Evolutionary conservation across 2,888 invertebrate genomes (phyloP).

Genomic region (Apamea crenata): DNA sequence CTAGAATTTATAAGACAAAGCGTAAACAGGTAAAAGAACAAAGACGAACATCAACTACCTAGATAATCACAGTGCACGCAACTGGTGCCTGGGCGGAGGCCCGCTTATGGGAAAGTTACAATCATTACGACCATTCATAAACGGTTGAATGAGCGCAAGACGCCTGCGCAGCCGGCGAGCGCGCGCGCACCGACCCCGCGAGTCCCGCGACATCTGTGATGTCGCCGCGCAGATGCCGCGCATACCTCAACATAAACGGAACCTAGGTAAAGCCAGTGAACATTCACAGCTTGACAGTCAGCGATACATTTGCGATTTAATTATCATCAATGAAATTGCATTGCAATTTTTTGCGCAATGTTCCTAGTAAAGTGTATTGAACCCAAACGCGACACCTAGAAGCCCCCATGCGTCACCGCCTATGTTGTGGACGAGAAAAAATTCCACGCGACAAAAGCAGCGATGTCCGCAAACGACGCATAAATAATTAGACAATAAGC

Average conservation of each 20-base stretch:
- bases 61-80: constrained; percentile 73
- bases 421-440: constrained; percentile 80
- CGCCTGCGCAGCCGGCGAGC: constrained; percentile 78
- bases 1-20: constrained; percentile 58
- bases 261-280: constrained; percentile 52
- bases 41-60: constrained; percentile 65
- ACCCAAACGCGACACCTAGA: constrained; percentile 82
- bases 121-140: constrained; percentile 88
- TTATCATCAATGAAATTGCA: constrained; percentile 43
- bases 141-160: constrained; percentile 88
- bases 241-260: constrained; percentile 59
- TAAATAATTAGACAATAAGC: constrained; percentile 90
- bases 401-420: constrained; percentile 84
- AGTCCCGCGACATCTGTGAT: constrained; percentile 79
- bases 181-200: constrained; percentile 77
- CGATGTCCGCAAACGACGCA: constrained; percentile 86
- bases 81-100: constrained; percentile 80
- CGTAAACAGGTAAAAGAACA: constrained; percentile 69
- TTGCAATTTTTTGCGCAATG: constrained; percentile 60
- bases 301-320: constrained; percentile 41
- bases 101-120: constrained; percentile 88
- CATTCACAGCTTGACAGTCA: constrained; percentile 35
- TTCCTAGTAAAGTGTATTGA: constrained; percentile 82
- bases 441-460: constrained; percentile 84
- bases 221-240: constrained; percentile 74